Base-by-base conservation (phyloP, 2,797 vertebrate species). In the Apogon hyalosoma region DNA sequence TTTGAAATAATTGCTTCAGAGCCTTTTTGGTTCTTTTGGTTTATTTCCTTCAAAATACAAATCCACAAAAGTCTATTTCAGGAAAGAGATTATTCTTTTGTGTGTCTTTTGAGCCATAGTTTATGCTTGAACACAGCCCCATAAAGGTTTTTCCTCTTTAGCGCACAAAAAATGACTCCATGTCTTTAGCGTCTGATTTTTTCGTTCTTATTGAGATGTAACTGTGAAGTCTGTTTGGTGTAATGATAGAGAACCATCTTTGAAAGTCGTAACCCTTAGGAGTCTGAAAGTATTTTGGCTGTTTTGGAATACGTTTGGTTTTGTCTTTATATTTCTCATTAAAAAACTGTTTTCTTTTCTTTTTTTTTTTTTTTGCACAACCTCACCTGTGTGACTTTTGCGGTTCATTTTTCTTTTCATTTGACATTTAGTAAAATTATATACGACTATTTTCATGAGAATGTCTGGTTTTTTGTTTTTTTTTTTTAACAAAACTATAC, bases 1-100 rank as follows among this genome's bases (percentile, higher is more conserved):
- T 82, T 47, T 71, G 10, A 63, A 87, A 63, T n/a, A 64, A 60
- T 59, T 53, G 31, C 7, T 13, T 36, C 18, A 40, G 39, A 41
- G 64, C 41, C 33, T 54, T 24, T 11, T 51, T 3, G 7, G 11
- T 46, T 36, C 36, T 50, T 38, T 43, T 18, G 0, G n/a, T 47
- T 46, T 55, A 40, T 79, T 46, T 62, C 31, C 48, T 62, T 38
- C 49, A 11, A 19, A 71, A 47, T 69, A 12, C 10, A 50, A 56
- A 57, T 21, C 43, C 36, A 15, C 11, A 8, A 16, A 39, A 53
- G 11, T 19, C 2, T 9, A 12, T 24, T 56, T 50, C 11, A 55
- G 38, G 11, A 48, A 49, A 41, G 6, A 2, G 3, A 46, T 40
- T 28, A 28, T 18, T 16, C 11, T 14, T 48, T 6, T 47, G 3